A percentile compares a stretch with the other conserved stretches of the same genome.
Evolutionary conservation across 2,888 invertebrate species (phyloP).

Genomic region (Nematopogon swammerdamellus): DNA sequence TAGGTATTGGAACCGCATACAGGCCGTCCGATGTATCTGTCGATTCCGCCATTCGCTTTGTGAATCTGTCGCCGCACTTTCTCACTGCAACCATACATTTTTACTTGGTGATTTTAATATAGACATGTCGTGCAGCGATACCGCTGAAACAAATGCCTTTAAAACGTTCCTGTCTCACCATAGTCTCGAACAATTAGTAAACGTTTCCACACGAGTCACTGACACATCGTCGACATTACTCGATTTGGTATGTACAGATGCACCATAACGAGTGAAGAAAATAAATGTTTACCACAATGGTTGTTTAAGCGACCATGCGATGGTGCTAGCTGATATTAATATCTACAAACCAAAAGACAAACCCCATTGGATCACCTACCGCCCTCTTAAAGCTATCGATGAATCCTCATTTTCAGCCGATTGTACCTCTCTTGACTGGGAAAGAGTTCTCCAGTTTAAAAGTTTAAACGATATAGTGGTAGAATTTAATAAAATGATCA

Average conservation of each 20-base stretch:
- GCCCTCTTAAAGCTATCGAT: neutral
- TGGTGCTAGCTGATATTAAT: neutral
- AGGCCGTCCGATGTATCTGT: slow-evolving; percentile 9
- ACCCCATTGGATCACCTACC: neutral
- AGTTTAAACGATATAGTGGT: neutral
- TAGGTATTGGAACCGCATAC: slow-evolving; percentile 13
- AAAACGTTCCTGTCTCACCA: neutral
- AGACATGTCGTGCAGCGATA: neutral
- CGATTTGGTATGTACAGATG: neutral
- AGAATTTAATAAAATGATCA: neutral
- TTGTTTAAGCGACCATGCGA: neutral
- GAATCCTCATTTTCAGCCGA: neutral
- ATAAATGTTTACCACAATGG: neutral
- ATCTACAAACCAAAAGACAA: neutral
- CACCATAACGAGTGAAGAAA: neutral
- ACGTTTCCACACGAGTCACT: neutral
- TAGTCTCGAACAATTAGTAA: neutral
- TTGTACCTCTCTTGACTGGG: too few species aligned
- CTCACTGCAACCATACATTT: slow-evolving; percentile 7
- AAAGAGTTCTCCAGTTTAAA: neutral
- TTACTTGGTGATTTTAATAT: slow-evolving; percentile 4
- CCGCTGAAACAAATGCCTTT: neutral
- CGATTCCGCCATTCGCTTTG: slow-evolving; percentile 7
- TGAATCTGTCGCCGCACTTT: slow-evolving; percentile 9
- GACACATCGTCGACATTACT: neutral